Evolutionary conservation across 2,888 invertebrate species (phyloP).

Genomic region (Hypsopygia costalis): DNA sequence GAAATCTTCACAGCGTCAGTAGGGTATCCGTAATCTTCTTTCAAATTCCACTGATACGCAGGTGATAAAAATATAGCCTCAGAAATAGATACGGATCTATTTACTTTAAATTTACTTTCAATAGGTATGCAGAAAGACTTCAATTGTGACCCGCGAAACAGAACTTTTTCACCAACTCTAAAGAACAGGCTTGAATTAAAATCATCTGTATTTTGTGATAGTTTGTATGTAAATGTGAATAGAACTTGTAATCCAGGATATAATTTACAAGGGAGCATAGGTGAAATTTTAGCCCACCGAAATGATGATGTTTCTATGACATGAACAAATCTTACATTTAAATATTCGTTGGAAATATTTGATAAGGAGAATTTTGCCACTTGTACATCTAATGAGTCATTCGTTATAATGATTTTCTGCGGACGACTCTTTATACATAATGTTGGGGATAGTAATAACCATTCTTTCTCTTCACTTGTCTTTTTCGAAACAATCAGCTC

Average conservation of each 20-base stretch:
- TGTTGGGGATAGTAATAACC: constrained; percentile 28
- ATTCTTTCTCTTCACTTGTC: constrained; percentile 19
- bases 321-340: constrained; percentile 44
- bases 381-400: constrained; percentile 35
- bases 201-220: constrained; percentile 30
- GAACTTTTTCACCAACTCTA: constrained; percentile 38
- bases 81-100: constrained; percentile 30
- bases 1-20: constrained; percentile 33
- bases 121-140: constrained; percentile 50
- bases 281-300: constrained; percentile 34
- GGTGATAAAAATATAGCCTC: constrained; percentile 44
- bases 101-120: constrained; percentile 26
- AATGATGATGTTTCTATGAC: constrained; percentile 41
- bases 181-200: constrained; percentile 45
- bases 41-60: constrained; percentile 54
- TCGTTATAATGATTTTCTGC: constrained; percentile 32
- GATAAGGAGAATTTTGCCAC: constrained; percentile 41
- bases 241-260: constrained; percentile 48
- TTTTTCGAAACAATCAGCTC: not conserved
- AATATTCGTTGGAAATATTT: constrained; percentile 40
- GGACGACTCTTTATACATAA: constrained; percentile 37
- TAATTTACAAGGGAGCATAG: constrained; percentile 39
- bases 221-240: constrained; percentile 42
- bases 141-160: constrained; percentile 19
- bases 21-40: constrained; percentile 35